Percentiles rank a stretch among this genome's conserved stretches.
These are phyloP conservation scores for Monomorium pharaonis DNA, from an alignment of 1,140 invertebrate species.

Conservation along the genomic window DNA sequence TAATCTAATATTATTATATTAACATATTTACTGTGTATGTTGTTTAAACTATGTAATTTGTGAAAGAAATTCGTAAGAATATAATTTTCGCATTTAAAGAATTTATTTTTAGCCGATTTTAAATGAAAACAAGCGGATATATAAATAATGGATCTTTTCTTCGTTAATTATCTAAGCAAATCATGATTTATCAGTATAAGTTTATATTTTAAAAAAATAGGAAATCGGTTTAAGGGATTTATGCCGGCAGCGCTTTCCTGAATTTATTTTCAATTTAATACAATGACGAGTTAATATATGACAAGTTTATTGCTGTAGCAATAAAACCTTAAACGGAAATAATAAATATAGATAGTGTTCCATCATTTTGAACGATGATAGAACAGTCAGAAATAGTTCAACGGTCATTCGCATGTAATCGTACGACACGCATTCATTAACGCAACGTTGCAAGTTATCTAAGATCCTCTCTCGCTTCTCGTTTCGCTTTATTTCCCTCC, in stretches of 20 bases:
- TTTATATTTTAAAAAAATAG: no score
- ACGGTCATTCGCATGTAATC: conserved; percentile 24
- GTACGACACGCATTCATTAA: conserved; percentile 28
- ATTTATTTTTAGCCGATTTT: no score
- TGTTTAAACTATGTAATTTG: no score
- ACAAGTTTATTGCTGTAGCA: not conserved
- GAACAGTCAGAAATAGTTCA: not conserved
- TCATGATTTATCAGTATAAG: no score
- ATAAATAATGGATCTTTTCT: no score
- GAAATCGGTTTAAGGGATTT: no score
- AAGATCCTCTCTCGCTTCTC: not conserved
- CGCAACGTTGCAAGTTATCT: conserved; percentile 23
- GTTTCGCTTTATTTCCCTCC: conserved; percentile 34
- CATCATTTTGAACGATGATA: not conserved
- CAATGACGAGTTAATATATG: not conserved
- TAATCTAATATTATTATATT: no score
- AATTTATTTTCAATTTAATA: not conserved
- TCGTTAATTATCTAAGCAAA: no score
- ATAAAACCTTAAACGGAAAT: not conserved
- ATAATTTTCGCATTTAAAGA: no score
- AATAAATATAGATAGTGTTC: not conserved
- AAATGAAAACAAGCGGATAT: no score
- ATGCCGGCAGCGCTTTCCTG: not conserved
- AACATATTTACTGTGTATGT: no score
- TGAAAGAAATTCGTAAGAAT: no score